Conservation (phyloP, 2,888 invertebrate species). For the Notodonta ziczac region DNA sequence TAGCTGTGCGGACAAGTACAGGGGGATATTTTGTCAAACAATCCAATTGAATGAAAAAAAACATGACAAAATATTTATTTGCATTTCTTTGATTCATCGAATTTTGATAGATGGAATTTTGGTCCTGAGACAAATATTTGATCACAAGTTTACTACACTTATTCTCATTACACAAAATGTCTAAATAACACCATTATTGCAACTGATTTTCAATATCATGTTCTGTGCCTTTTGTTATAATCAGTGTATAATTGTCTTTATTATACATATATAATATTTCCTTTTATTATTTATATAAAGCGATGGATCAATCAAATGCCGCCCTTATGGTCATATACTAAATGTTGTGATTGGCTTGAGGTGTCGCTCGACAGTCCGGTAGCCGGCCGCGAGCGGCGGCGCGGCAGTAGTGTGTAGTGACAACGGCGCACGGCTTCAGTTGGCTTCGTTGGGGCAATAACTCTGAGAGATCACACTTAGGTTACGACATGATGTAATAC, state of each 20-base stretch:
- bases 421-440: slow-evolving; percentile 80
- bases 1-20: slow-evolving; percentile 35
- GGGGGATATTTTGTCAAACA: slow-evolving; percentile 22
- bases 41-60: background rate
- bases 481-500: slow-evolving; percentile 19
- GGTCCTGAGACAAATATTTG: too few relatives aligned
- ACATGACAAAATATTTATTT: background rate
- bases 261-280: too few relatives aligned
- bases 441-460: slow-evolving; percentile 72
- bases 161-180: too few relatives aligned
- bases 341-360: slow-evolving; percentile 64
- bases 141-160: too few relatives aligned
- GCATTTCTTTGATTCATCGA: background rate
- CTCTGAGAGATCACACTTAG: slow-evolving; percentile 61
- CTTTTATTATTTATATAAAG: too few relatives aligned
- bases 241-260: too few relatives aligned
- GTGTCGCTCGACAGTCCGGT: slow-evolving; percentile 78
- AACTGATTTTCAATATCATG: too few relatives aligned
- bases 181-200: too few relatives aligned
- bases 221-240: too few relatives aligned
- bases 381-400: slow-evolving; percentile 51
- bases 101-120: background rate
- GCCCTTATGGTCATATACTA: slow-evolving; percentile 25
- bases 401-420: slow-evolving; percentile 78
- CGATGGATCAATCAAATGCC: slow-evolving; percentile 11